These are phyloP conservation scores for Lasioglossum albipes DNA, from an alignment of 1,140 invertebrate genomes.

Conservation along the genomic window DNA sequence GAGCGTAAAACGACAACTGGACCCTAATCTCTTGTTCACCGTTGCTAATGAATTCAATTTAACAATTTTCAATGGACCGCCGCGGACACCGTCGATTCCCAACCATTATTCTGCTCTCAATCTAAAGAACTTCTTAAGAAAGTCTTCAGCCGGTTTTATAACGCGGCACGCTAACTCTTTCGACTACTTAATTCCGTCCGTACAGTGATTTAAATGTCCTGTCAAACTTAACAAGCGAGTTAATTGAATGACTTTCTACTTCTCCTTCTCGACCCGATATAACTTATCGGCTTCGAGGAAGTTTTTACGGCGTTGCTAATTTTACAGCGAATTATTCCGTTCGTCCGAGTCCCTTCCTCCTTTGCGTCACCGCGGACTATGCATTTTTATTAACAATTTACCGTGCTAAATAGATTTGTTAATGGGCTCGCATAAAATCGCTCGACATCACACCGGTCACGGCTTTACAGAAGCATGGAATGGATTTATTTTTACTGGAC, in stretches of 20 bases:
- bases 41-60: background rate
- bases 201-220: constrained; percentile 47
- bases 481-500: too few relatives aligned
- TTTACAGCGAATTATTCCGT: constrained; percentile 38
- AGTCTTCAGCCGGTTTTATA: constrained; percentile 22
- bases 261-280: constrained; percentile 10
- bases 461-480: too few relatives aligned
- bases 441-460: too few relatives aligned
- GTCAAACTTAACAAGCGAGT: constrained; percentile 49
- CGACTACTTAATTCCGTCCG: constrained; percentile 39
- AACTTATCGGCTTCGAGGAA: constrained; percentile 31
- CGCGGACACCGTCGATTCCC: background rate
- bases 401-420: too few relatives aligned
- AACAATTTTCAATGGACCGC: background rate
- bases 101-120: background rate
- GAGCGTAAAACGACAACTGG: background rate
- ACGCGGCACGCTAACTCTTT: constrained; percentile 15
- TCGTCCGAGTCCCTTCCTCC: background rate
- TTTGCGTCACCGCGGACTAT: background rate
- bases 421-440: too few relatives aligned
- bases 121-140: background rate
- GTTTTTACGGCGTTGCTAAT: constrained; percentile 37
- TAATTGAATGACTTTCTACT: constrained; percentile 36
- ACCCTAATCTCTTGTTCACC: background rate
- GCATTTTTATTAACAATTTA: constrained; percentile 1